These are phyloP conservation scores for Apis laboriosa DNA, from an alignment of 1,140 invertebrate species.

Conservation along the genomic window DNA sequence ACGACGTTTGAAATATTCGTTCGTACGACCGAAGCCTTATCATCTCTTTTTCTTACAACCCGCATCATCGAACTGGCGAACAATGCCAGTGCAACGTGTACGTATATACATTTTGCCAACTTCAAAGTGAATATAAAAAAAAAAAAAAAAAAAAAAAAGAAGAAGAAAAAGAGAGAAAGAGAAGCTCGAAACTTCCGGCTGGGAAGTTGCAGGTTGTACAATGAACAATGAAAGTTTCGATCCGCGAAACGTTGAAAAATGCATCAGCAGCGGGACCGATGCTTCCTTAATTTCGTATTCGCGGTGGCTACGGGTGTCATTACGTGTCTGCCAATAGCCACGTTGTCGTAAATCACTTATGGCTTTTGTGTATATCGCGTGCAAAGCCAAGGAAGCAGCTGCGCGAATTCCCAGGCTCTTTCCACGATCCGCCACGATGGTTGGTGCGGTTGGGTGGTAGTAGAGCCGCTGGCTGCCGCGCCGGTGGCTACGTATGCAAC, in stretches of 20 bases:
- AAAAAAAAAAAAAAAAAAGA: not conserved
- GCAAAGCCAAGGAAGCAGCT: constrained; percentile 58
- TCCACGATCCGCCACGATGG: not conserved
- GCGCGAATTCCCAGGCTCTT: constrained; percentile 65
- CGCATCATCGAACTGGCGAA: constrained; percentile 24
- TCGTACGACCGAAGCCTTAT: not conserved
- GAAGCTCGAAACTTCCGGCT: constrained; percentile 38
- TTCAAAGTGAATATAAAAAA: constrained; percentile 8
- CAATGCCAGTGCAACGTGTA: constrained; percentile 28
- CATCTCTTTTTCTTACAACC: constrained; percentile 2
- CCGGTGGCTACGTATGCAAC: constrained; percentile 17
- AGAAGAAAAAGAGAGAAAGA: not conserved
- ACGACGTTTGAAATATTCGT: constrained; percentile 4
- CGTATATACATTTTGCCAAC: constrained; percentile 14
- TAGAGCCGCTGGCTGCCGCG: not conserved
- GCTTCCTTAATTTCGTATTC: constrained; percentile 58
- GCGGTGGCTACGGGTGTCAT: constrained; percentile 58
- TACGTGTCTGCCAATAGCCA: constrained; percentile 60
- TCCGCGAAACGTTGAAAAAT: constrained; percentile 59
- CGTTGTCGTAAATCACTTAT: constrained; percentile 67
- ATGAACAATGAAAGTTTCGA: constrained; percentile 61
- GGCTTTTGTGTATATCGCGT: constrained; percentile 62
- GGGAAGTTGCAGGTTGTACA: constrained; percentile 27
- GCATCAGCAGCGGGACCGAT: constrained; percentile 31
- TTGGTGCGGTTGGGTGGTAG: too few species aligned